Evolutionary conservation across 2,113 vertebrate species (phyloP).

Genomic region (Eonycteris spelaea): DNA sequence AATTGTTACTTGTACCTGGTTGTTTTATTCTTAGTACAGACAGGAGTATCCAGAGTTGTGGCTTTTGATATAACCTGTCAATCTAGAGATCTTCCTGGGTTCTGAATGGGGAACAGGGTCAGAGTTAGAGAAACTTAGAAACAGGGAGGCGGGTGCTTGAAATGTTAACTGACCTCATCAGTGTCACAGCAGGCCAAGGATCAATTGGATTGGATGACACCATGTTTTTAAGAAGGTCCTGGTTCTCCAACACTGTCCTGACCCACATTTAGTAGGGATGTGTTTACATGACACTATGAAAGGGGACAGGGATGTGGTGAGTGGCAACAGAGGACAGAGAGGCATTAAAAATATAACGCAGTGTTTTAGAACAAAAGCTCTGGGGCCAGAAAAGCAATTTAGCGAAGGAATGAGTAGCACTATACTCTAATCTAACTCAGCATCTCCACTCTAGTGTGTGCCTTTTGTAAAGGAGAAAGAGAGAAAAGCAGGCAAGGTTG

Average conservation of each 20-base stretch:
- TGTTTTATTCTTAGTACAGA: constrained; percentile 10
- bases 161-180: background rate
- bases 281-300: background rate
- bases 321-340: background rate
- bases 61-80: background rate
- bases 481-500: background rate
- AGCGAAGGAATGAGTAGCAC: background rate
- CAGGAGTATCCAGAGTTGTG: background rate
- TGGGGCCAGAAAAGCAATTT: background rate
- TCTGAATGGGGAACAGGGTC: background rate
- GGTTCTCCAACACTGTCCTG: background rate
- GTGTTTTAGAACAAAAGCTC: constrained; percentile 1
- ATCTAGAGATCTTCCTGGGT: background rate
- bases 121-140: background rate
- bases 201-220: background rate
- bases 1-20: constrained; percentile 54
- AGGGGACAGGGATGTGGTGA: background rate
- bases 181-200: background rate
- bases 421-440: background rate
- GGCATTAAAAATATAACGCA: background rate
- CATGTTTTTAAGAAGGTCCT: background rate
- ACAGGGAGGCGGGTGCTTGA: background rate
- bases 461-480: constrained; percentile 50
- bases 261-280: background rate
- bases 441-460: constrained; percentile 5